phyloP scores from a whole-genome alignment of 1,140 invertebrate genomes.

The Diuraphis noxia region DNA sequence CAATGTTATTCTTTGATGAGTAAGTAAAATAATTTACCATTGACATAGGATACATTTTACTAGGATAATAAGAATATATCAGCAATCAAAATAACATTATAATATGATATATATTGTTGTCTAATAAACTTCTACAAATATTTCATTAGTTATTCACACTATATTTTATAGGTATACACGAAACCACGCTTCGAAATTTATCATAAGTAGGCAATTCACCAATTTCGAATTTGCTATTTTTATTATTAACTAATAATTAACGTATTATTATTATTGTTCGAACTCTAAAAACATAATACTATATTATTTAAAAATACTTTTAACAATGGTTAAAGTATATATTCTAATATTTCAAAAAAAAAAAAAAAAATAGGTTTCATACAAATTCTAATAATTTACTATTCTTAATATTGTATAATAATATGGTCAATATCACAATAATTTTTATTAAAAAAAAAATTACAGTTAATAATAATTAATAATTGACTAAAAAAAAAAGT shows the following conservation, averaged over 20 bases:
- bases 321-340: neutral
- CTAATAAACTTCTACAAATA: neutral
- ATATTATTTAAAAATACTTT: neutral
- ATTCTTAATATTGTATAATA: neutral
- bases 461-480: neutral
- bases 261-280: too few relatives aligned
- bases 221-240: too few relatives aligned
- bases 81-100: neutral
- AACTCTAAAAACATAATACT: neutral
- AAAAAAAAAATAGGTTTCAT: neutral
- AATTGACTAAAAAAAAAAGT: neutral
- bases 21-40: neutral
- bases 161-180: neutral
- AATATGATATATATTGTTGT: neutral
- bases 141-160: neutral
- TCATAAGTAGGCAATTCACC: neutral
- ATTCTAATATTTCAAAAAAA: neutral
- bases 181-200: neutral
- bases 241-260: too few relatives aligned
- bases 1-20: neutral
- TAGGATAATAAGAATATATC: neutral
- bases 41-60: neutral
- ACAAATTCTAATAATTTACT: neutral
- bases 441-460: neutral
- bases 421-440: neutral